These are phyloP conservation scores for Nipponia nippon DNA, from an alignment of 2,113 vertebrate species.

Conservation along the genomic window DNA sequence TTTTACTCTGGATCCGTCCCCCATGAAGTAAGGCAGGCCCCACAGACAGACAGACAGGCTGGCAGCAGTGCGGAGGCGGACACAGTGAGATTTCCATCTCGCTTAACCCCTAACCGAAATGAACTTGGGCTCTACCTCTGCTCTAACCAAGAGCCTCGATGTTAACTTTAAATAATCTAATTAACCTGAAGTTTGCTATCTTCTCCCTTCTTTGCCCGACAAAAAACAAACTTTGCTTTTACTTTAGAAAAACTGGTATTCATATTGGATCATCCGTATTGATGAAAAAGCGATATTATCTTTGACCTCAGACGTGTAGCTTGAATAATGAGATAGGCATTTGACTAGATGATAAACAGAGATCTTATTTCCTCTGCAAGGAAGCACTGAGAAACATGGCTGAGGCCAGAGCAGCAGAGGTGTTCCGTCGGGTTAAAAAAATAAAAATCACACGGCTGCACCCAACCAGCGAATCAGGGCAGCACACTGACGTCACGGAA, in stretches of 20 bases:
- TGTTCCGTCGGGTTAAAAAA: background rate
- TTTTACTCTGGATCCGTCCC: background rate
- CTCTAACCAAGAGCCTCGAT: background rate
- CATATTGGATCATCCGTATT: background rate
- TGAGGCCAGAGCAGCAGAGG: background rate
- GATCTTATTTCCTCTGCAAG: constrained; percentile 9
- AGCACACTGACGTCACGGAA: background rate
- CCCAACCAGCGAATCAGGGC: too few species aligned
- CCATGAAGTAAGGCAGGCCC: background rate
- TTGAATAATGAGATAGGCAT: background rate
- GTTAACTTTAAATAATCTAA: background rate
- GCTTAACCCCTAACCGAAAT: background rate
- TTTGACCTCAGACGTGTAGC: background rate
- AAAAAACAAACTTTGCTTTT: background rate
- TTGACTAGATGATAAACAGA: background rate
- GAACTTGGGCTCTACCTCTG: background rate
- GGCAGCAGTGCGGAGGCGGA: background rate
- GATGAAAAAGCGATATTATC: background rate
- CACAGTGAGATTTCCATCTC: background rate
- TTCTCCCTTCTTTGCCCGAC: background rate
- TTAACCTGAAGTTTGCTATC: background rate
- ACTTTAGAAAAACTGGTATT: background rate
- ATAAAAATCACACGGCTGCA: background rate
- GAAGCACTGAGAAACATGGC: background rate
- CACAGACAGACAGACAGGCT: background rate